Base-by-base conservation (phyloP, 2,113 vertebrate species). In the Glaucomys volans region DNA sequence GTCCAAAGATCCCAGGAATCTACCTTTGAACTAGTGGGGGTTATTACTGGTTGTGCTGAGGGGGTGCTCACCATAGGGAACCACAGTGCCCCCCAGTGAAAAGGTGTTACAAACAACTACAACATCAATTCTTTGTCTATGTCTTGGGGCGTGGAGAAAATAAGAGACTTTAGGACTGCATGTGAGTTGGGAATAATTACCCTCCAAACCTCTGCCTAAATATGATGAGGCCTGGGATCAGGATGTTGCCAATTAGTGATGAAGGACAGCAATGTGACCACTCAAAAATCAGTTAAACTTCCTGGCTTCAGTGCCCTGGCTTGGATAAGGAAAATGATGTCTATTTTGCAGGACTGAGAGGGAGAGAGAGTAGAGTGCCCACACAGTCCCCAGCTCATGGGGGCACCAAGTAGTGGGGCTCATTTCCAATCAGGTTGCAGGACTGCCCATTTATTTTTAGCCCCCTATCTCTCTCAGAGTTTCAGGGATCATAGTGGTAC, bases 251-350 rank as follows among this genome's bases (percentile, higher is more conserved):
- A 86, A 5, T n/a, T 50, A n/a, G 20, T 30, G 50, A 52, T 8
- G 37, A 0, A 5, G 85, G 54, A 16, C 32, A 35, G 54, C 74
- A 54, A 20, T 2, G 0, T 10, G 37, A 80, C 32, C 14, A 28
- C 72, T 57, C 54, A 3, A 47, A 20, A 57, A 57, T 66, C 35
- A 88, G 69, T 59, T 32, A 20, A 40, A 6, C 37, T 30, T 92
- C 80, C 66, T 5, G 57, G n/a, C 64, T 17, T 28, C 24, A 14
- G 0, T 30, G 66, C 32, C 50, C 74, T 69, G 44, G n/a, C 4
- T 7, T 14, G 0, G 4, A 35, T 52, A 28, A 20, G 20, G 16
- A 6, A 1, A 0, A 3, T 4, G 26, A 50, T 0, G 0, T 26
- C 7, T 11, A 1, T 57, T 24, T 35, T 4, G 28, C 4, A 81